Base-by-base conservation (phyloP, 1,140 invertebrate species). In the Delia radicum region DNA sequence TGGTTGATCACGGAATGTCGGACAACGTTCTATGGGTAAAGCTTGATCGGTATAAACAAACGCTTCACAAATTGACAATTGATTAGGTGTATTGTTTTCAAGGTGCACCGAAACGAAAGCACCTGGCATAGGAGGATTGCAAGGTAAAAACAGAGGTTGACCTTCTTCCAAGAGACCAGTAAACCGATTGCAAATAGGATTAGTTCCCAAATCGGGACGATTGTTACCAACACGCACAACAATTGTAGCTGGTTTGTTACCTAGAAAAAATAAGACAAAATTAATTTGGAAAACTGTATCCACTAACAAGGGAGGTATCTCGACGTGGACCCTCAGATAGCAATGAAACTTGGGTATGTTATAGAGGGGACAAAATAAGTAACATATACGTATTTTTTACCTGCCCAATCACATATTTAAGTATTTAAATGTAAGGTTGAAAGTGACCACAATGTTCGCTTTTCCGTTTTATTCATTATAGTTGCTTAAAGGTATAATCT, bases 31-130 rank as follows among this genome's bases (percentile, higher is more conserved):
- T 76, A 97, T 96, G 0, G 96, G 96, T 76, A 98, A 82, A 1
- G 96, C 96, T 88, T 97, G 95, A 87, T 97, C 95, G 0, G 96
- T 97, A 82, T 97, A 98, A 13, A 97, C 96, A 82, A 98, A 97
- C 0, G 95, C 94, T 87, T 98, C 96, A 85, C 96, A 98, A n/a
- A 98, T 94, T 0, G 95, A 97, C 3, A 98, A 87, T 65, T 95
- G 93, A 55, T 89, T 89, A 0, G 90, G 89, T 5, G 89, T 88
- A 0, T 91, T 87, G 0, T 91, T 91, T 87, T 97, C 95, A 62
- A 97, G 85, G 83, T 97, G 95, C 0, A 98, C 94, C 74, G 94
- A 95, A 69, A 98, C 95, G 84, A 97, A 98, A 15, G 96, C 96
- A 3, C 96, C 96, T 0, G 96, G 95, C 94, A 97, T 97, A 0